phyloP scores from a whole-genome alignment of 2,113 vertebrate genomes.

The Copsychus sechellarum region DNA sequence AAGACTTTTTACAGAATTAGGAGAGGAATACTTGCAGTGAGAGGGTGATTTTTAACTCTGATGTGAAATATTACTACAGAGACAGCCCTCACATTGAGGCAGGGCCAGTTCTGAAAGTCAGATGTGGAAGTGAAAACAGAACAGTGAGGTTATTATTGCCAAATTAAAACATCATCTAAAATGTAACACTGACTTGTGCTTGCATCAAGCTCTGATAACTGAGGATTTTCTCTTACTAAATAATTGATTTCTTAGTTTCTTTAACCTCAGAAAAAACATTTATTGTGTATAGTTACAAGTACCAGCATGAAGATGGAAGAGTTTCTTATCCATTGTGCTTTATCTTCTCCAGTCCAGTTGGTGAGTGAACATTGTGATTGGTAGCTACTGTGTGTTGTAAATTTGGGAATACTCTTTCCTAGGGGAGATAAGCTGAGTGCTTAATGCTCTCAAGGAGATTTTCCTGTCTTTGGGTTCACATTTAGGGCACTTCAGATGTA shows the following conservation, averaged over 20 bases:
- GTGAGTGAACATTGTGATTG: constrained; percentile 73
- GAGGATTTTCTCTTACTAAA: neutral
- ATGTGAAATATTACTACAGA: neutral
- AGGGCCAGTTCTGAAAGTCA: neutral
- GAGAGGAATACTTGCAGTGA: neutral
- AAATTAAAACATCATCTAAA: neutral
- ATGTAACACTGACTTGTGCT: neutral
- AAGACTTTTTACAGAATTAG: neutral
- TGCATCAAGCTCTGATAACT: neutral
- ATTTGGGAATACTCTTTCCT: neutral
- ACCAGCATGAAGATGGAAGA: constrained; percentile 92
- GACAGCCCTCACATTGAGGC: fast-evolving
- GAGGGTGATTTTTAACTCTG: neutral
- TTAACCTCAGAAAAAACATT: constrained; percentile 90
- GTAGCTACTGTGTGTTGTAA: neutral
- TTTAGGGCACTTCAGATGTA: neutral
- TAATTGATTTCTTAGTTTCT: constrained; percentile 61
- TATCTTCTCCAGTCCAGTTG: constrained; percentile 96
- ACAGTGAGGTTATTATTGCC: neutral
- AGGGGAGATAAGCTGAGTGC: neutral
- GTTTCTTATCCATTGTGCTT: constrained; percentile 96
- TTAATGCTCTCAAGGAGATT: neutral
- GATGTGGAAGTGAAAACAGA: constrained; percentile 8
- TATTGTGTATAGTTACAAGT: constrained; percentile 97
- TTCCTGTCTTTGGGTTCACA: neutral